Base-by-base conservation (phyloP, 2,888 invertebrate genomes). In the Drosophila aldrichi region DNA sequence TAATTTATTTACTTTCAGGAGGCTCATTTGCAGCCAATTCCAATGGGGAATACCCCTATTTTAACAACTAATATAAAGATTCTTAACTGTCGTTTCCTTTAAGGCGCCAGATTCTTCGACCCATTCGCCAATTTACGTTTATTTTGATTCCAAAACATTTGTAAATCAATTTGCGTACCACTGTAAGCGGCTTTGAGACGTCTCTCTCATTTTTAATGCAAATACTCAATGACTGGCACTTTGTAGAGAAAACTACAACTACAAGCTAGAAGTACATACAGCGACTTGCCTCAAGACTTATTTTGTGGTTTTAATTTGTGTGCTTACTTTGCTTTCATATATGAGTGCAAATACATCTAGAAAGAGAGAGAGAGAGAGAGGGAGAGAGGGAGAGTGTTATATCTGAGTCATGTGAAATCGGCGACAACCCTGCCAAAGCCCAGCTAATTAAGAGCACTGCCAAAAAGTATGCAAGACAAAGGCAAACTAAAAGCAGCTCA, bases 171-270 rank as follows among this genome's bases (percentile, higher is more conserved):
- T 49, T 56, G 49, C 16, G 25, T 55, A 54, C 82, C 83, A 88
- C 88, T 68, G 83, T 88, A 77, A 81, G 76, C 83, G 72, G 75
- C 87, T 89, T 76, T 82, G 51, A 77, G 84, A 83, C 84, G 69
- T 74, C 55, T 71, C 54, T 70, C 74, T 85, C 80, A 86, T 86
- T 89, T 89, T 89, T 79, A 87, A 86, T 89, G 85, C 79, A 89
- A 83, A 86, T 84, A 74, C 79, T 75, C 73, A 72, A 77, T 80
- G 83, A 70, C 70, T 81, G 70, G 63, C 80, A 80, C 74, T 74
- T 81, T 81, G 70, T 75, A 51, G 66, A 65, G 77, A 64, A 74
- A 87, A 86, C 81, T 82, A 77, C 70, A 73, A 57, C 69, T 60
- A 59, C 66, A 64, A 56, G 41, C 16, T 59, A 54, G 54, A 62